Evolutionary conservation across 2,113 vertebrate species (phyloP), one percentile per base, ranked within the genome.

Genomic region (Panurus biarmicus): DNA sequence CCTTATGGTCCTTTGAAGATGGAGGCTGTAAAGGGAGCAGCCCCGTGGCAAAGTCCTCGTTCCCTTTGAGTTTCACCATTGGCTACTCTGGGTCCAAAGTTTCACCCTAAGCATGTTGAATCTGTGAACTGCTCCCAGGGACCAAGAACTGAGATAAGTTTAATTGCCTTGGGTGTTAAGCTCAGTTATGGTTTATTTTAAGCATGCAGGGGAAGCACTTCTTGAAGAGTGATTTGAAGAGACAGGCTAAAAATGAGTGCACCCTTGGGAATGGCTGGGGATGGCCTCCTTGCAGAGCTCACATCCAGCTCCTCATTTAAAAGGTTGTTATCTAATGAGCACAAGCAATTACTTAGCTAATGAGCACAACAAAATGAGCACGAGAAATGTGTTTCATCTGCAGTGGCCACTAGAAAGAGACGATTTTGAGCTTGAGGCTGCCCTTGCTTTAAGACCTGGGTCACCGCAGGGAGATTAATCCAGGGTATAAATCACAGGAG

Each of bases 311-410:
- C 82, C 74, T 61, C 36, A 79, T 91, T 89, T 73, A 73, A 95
- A 75, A 83, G 24, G 33, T n/a, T 70, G 74, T 82, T 91, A 90
- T 77, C 87, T 95, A 95, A 96, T 66, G 26, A 94, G 78, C 67
- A 35, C 64, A 82, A 91, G 73, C 91, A 89, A 94, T 94, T 95
- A 92, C 79, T 94, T 88, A 51, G 67, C 72, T 93, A 95, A 91
- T 73, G 45, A 96, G 48, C 85, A 94, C 78, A 83, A 62, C 82
- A 79, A 93, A 77, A 89, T 79, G 64, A 93, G 53, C 85, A 80
- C 0, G 1, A 88, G 76, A 95, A 95, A 93, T 93, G 75, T 80
- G 82, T 94, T 94, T 93, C 79, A 75, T 90, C 92, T 84, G 40
- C 48, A 84, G 10, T 84, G 87, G 48, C 72, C 50, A 31, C 75